A percentile compares a stretch with the other conserved stretches of the same genome.
These are phyloP conservation scores for Amazona vittata DNA, from an alignment of 2,113 vertebrate species.

Conservation along the genomic window DNA sequence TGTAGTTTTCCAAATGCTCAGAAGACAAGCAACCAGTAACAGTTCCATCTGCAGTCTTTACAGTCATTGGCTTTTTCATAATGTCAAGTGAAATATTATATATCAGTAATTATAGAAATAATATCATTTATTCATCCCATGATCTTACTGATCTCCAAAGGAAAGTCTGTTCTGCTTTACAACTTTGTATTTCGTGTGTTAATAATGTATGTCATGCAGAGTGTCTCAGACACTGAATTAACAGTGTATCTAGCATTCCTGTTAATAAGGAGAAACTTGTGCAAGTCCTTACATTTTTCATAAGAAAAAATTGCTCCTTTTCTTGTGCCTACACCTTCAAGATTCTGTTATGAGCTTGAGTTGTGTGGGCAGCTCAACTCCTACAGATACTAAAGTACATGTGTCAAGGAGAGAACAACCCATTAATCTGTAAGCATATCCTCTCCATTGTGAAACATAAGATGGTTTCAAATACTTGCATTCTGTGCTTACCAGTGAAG, in stretches of 20 bases:
- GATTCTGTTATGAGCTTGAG: neutral
- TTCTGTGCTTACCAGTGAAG: neutral
- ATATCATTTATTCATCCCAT: neutral
- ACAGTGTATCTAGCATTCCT: neutral
- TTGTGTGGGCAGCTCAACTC: conserved; percentile 16
- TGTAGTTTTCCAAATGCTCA: neutral
- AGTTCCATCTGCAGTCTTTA: neutral
- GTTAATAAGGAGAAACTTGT: neutral
- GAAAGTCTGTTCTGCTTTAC: neutral
- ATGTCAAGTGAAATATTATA: neutral
- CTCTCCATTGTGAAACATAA: neutral
- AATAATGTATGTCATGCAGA: neutral
- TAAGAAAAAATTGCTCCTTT: neutral
- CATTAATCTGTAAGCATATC: neutral
- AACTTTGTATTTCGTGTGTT: neutral
- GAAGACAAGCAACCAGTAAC: neutral
- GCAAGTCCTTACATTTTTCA: neutral
- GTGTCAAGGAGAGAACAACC: neutral
- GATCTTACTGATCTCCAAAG: neutral
- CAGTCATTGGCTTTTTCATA: neutral
- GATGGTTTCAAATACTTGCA: neutral
- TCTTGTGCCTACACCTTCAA: neutral
- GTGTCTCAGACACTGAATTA: neutral
- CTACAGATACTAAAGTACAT: neutral
- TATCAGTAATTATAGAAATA: neutral